Evolutionary conservation across 2,113 vertebrate genomes (phyloP), one percentile per base, ranked within the genome.

Genomic region (Mesoclemmys tuberculata): DNA sequence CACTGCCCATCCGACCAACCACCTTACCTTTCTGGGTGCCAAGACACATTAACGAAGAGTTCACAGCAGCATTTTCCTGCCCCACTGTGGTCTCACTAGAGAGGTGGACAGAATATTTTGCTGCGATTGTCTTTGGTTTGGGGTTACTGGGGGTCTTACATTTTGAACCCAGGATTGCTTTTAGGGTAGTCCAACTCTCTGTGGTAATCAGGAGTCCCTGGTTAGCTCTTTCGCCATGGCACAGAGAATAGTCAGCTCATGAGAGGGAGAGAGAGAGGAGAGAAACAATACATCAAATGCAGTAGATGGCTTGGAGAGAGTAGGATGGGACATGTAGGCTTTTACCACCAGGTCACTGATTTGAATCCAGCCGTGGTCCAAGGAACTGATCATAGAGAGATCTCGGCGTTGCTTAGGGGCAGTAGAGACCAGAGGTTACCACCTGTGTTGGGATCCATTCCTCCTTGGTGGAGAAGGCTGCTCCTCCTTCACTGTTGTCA

Each of bases 401-500:
- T 64, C 26, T 38, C 38, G 38, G 24, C 87, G 41, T 10, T 71
- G 41, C 38, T 81, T 55, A 38, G 75, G 79, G 75, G 80, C 46
- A 0, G 22, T 1, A 44, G 26, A 49, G 24, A 16, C 68, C 12
- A 27, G 80, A 41, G 56, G 18, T 26, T 41, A 26, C 13, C 22
- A 27, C 14, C 26, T 44, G n/a, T 44, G 22, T 38, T 18, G 14
- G 54, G 38, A 44, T 41, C 24, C 3, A 5, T 29, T 46, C 31
- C 31, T 49, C 31, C 16, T 54, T 3, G 1, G 0, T 10, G 1
- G 1, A 21, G 64, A 10, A 71, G 61, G 9, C 64, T 22, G 64
- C 35, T 71, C 9, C 22, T 26, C 5, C 2, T 44, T 41, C 74
- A 46, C 26, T 14, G 26, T 77, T 13, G 10, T 16, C 27, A 26